Percentiles rank a stretch among this genome's conserved stretches.
phyloP scores from a whole-genome alignment of 2,888 invertebrate genomes.

The Melikaiella ostensackeni region DNA sequence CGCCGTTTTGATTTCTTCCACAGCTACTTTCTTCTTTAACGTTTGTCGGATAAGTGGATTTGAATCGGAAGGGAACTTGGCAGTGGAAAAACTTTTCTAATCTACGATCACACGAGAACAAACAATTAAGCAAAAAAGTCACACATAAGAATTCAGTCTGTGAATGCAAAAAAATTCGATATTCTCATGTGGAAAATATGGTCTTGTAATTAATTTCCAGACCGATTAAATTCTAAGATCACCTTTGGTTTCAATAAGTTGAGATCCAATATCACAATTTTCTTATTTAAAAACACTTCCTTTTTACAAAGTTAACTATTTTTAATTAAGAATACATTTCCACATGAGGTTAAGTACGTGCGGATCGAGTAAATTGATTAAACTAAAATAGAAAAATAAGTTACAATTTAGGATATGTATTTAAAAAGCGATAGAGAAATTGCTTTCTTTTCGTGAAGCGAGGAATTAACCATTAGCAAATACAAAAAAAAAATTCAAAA shows the following conservation, averaged over 20 bases:
- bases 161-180: constrained; percentile 17
- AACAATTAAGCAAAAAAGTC: constrained; percentile 44
- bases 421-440: background rate
- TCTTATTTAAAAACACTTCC: constrained; percentile 14
- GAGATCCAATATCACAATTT: constrained; percentile 36
- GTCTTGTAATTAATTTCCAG: background rate
- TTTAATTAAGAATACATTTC: constrained; percentile 26
- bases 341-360: constrained; percentile 4
- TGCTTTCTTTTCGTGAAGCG: no score
- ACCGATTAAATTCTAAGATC: background rate
- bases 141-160: constrained; percentile 41
- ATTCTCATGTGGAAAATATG: constrained; percentile 13
- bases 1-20: constrained; percentile 36
- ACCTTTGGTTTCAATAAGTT: constrained; percentile 36
- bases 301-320: background rate
- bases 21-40: background rate
- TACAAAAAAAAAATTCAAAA: no score
- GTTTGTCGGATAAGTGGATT: background rate
- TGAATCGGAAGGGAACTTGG: background rate
- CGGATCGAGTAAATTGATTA: background rate
- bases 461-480: no score
- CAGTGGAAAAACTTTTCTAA: constrained; percentile 6
- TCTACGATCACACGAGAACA: constrained; percentile 37
- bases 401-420: background rate
- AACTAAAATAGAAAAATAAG: background rate